Evolutionary conservation across 1,140 invertebrate genomes (phyloP), one percentile per base, ranked within the genome.

Genomic region (Scaptomyza graminum): DNA sequence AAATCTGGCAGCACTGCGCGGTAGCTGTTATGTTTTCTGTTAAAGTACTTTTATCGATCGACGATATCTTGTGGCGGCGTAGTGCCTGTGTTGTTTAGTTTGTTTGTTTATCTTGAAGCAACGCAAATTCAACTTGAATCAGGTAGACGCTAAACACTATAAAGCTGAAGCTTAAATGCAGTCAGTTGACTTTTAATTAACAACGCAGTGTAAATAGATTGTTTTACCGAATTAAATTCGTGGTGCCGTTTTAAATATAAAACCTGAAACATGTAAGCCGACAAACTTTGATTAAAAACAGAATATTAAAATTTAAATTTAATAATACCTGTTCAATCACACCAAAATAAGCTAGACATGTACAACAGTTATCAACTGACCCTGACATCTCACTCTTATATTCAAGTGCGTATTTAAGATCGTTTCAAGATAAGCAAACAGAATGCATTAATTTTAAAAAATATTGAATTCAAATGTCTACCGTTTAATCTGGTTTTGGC

Each of bases 401-500:
- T 50, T 50, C 25, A 50, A 50, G 47, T 50, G 22, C 13, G 25
- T 13, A 25, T 49, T 54, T 4, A 34, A 25, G 37, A 55, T 31
- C 41, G 55, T n/a, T 0, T 28, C 15, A 41, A 44, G 55, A 57
- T 57, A 46, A 57, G 41, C 25, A 2, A n/a, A 46, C 28, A 8
- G 22, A 15, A 57, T 7, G 9, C 51, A 39, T 25, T 55, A 22
- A 22, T 55, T 41, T 22, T 39, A 28, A 28, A 28, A 9, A 16
- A 11, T 34, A 52, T 18, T 41, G 4, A 3, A 55, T 6, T n/a
- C 1, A 37, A 37, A 37, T 37, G 11, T 54, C 2, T 34, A 18
- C 41, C 5, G 12, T 39, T 39, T 39, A 64, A 34, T 54, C 22
- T 39, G 31, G 55, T 60, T 60, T 60, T 39, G 18, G 12, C 39